phyloP scores from a whole-genome alignment of 2,888 invertebrate genomes.

The Drosophila differens region DNA sequence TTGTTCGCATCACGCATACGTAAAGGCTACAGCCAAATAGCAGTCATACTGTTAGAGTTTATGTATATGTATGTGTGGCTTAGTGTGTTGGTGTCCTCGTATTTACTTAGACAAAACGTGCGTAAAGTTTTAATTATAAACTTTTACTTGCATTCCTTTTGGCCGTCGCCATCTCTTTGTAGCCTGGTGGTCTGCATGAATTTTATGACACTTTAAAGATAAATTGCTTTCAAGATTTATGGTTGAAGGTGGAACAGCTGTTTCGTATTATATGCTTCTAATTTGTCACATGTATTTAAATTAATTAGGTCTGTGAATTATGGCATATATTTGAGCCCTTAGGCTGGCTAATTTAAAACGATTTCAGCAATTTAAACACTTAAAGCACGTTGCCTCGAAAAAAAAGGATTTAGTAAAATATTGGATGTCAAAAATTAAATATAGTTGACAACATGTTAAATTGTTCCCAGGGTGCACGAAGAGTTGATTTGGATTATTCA shows the following conservation, averaged over 20 bases:
- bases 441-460: background rate
- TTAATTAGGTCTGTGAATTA: conserved; percentile 43
- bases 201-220: conserved; percentile 61
- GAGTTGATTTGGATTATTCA: background rate
- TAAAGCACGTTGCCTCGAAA: background rate
- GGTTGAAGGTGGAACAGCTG: conserved; percentile 33
- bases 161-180: conserved; percentile 7
- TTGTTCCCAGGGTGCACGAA: background rate
- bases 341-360: conserved; percentile 7
- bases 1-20: conserved; percentile 64
- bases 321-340: background rate
- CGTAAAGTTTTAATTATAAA: conserved; percentile 81
- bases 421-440: background rate
- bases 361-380: conserved; percentile 1
- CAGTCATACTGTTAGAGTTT: conserved; percentile 33
- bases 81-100: conserved; percentile 40
- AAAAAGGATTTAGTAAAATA: background rate
- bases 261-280: conserved; percentile 13
- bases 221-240: conserved; percentile 35
- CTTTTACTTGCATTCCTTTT: conserved; percentile 59
- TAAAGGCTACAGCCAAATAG: conserved; percentile 47
- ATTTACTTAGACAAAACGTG: conserved; percentile 80
- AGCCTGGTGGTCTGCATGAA: conserved; percentile 30
- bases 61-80: conserved; percentile 11
- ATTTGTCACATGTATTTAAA: conserved; percentile 34